Base-by-base conservation (phyloP, 2,797 vertebrate species). In the Sparidentex hasta region DNA sequence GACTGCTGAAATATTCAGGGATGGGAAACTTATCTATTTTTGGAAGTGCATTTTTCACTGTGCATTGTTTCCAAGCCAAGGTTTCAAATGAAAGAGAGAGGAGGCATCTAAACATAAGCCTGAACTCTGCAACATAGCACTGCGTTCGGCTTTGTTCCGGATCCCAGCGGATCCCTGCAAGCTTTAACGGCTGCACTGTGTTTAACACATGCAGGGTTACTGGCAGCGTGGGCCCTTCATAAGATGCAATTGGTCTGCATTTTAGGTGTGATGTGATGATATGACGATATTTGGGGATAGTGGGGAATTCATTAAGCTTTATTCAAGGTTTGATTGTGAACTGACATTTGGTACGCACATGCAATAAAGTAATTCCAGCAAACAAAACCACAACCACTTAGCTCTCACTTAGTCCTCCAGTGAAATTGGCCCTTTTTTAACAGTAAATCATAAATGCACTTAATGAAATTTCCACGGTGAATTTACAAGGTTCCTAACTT, bases 1-100 rank as follows among this genome's bases (percentile, higher is more conserved):
- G 72, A 56, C 74, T 76, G 51, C 58, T 73, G 20, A 90, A 90
- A 76, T 90, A 90, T 91, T 89, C 81, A 84, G 16, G 11, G 59
- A 71, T 20, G 29, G 72, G 55, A 68, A 85, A 82, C 13, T 7
- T n/a, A n/a, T n/a, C 3, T 65, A 80, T 81, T 81, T 85, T 27
- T 59, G 29, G 55, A 76, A 65, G 27, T 14, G 0, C 12, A 13
- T 38, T 55, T 72, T 33, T 54, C 50, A 21, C 17, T 21, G 9
- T 8, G 1, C 18, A 11, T 47, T 33, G 57, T 29, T 21, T 14
- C 70, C 61, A 4, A 46, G 13, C 78, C 65, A 18, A 75, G 67
- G 72, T 47, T 77, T 76, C 65, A 74, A 75, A 84, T 82, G 71
- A 80, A 77, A 83, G 54, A 71, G 54, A 71, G 64, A 72, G 41